Conservation (phyloP, 2,797 vertebrate species). For the Balearica regulorum region DNA sequence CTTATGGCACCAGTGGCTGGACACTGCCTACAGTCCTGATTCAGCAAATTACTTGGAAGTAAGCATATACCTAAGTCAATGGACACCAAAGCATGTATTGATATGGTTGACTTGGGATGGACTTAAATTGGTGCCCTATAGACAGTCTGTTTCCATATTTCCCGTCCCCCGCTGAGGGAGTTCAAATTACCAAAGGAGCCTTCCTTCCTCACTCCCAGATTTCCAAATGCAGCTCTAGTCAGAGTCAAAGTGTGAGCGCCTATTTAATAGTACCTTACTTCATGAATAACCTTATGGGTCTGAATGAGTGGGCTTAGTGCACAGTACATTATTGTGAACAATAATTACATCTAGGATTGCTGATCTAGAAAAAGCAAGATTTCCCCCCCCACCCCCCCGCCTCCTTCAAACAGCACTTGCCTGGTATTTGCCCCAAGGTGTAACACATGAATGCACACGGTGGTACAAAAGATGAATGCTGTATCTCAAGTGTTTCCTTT, state of each 20-base stretch:
- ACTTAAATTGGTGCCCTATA: background rate
- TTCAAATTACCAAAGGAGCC: background rate
- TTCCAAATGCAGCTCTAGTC: background rate
- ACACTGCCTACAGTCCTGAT: background rate
- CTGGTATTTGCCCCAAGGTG: background rate
- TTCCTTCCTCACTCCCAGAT: background rate
- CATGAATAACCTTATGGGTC: background rate
- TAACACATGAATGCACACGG: background rate
- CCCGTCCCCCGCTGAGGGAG: background rate
- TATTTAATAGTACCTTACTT: background rate
- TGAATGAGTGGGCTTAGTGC: background rate
- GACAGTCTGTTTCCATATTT: background rate
- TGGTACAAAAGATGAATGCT: background rate
- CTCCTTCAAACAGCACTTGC: background rate
- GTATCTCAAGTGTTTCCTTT: background rate
- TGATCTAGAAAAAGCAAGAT: background rate
- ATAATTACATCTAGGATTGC: background rate
- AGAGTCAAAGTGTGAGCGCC: background rate
- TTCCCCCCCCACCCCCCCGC: rapidly evolving
- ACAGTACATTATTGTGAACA: background rate
- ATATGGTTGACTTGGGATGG: background rate
- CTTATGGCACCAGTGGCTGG: background rate
- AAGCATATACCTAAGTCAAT: background rate
- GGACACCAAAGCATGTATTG: background rate
- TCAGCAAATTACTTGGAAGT: background rate